phyloP scores from a whole-genome alignment of 2,113 vertebrate species.

The Ascaphus truei region DNA sequence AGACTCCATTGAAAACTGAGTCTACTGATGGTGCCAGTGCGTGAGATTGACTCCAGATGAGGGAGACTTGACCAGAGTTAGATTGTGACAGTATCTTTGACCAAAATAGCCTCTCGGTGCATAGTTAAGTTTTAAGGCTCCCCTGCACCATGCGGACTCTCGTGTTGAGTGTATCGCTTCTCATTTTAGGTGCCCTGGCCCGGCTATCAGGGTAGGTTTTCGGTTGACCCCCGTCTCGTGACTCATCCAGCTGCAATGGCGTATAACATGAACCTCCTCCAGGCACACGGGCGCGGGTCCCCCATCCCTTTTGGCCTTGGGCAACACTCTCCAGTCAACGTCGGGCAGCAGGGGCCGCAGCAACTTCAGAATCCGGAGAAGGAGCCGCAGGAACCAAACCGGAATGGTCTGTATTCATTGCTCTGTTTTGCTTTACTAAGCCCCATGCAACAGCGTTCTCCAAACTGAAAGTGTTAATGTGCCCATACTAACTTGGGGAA shows the following conservation, averaged over 20 bases:
- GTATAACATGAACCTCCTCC: slow-evolving; percentile 93
- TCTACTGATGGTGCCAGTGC: too few species aligned
- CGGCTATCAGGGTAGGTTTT: slow-evolving; percentile 93
- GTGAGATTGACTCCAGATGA: too few species aligned
- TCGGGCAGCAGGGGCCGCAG: slow-evolving; percentile 74
- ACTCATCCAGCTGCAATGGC: slow-evolving; percentile 95
- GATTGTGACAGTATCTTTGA: neutral
- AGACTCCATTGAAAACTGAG: too few species aligned
- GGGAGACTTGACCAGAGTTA: neutral
- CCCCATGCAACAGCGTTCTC: neutral
- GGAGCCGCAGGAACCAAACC: slow-evolving; percentile 79
- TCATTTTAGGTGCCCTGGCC: slow-evolving; percentile 85
- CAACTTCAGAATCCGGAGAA: slow-evolving; percentile 71
- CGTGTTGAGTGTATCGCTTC: too few species aligned
- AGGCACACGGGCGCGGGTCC: slow-evolving; percentile 85
- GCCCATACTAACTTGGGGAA: too few species aligned
- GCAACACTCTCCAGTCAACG: slow-evolving; percentile 83
- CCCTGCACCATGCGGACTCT: too few species aligned
- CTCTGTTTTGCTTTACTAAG: neutral
- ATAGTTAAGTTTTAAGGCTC: too few species aligned
- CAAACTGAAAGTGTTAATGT: neutral
- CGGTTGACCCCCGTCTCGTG: slow-evolving; percentile 92
- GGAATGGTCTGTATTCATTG: slow-evolving; percentile 70
- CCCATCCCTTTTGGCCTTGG: slow-evolving; percentile 86
- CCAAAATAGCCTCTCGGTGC: too few species aligned